A percentile compares a stretch with the other conserved stretches of the same genome.
phyloP scores from a whole-genome alignment of 2,797 vertebrate genomes.

The Enteromius thamalakanensis region DNA sequence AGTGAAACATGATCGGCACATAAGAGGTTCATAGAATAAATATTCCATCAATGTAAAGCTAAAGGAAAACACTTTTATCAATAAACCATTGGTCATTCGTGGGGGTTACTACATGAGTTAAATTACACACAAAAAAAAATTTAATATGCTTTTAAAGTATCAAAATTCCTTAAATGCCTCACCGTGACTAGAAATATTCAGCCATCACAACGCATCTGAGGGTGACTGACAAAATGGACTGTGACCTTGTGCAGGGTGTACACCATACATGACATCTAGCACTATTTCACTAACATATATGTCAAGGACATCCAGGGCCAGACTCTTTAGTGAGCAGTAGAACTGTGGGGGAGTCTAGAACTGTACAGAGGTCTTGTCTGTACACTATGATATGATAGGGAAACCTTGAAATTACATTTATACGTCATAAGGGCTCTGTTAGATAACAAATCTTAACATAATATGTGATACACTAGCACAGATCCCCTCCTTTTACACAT shows the following conservation, averaged over 20 bases:
- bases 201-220: not conserved
- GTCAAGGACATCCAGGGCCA: slow-evolving; percentile 20
- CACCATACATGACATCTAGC: slow-evolving; percentile 17
- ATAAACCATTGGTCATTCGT: not conserved
- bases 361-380: not conserved
- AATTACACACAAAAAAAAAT: not conserved
- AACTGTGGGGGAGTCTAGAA: not conserved
- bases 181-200: slow-evolving; percentile 9
- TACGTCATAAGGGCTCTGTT: not conserved
- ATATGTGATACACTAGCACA: slow-evolving; percentile 18
- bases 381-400: slow-evolving; percentile 21
- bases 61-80: too few species aligned
- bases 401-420: slow-evolving; percentile 37
- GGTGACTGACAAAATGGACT: not conserved
- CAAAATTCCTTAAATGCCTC: not conserved
- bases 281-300: slow-evolving; percentile 11
- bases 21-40: not conserved
- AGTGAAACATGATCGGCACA: not conserved
- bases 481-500: not conserved
- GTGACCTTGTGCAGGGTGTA: slow-evolving; percentile 11
- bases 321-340: not conserved
- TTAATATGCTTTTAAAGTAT: not conserved
- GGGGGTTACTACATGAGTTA: not conserved
- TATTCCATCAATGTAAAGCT: not conserved
- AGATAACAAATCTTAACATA: slow-evolving; percentile 41